phyloP scores from a whole-genome alignment of 2,888 invertebrate genomes.

The Yponomeuta sedellus region DNA sequence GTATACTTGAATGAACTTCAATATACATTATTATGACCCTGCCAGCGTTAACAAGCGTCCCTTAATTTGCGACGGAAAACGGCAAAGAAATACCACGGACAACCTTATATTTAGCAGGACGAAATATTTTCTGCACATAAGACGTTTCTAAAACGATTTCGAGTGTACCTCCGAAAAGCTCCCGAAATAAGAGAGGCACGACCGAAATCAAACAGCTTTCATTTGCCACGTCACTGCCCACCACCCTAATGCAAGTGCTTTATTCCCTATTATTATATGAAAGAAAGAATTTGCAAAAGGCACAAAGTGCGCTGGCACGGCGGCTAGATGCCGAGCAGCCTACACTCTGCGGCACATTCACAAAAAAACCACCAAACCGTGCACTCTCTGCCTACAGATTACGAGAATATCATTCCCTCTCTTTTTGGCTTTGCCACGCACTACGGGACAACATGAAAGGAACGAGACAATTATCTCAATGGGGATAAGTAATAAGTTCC shows the following conservation, averaged over 20 bases:
- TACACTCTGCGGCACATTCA: conserved; percentile 8
- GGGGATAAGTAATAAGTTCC: conserved; percentile 47
- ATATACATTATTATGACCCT: too few species aligned
- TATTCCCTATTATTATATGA: background rate
- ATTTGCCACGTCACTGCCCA: background rate
- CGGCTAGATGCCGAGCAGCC: background rate
- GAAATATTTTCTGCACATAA: too few species aligned
- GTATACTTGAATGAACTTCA: too few species aligned
- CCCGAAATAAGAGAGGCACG: background rate
- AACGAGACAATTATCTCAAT: conserved; percentile 37
- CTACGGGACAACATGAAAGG: conserved; percentile 40
- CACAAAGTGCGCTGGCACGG: background rate
- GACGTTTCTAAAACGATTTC: too few species aligned
- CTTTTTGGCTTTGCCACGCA: conserved; percentile 34
- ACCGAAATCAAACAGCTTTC: background rate
- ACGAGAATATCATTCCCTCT: conserved; percentile 4
- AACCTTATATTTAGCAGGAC: too few species aligned
- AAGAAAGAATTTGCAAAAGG: background rate
- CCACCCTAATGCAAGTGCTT: background rate
- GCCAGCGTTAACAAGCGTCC: too few species aligned
- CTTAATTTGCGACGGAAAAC: too few species aligned
- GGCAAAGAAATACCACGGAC: too few species aligned
- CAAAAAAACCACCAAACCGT: conserved; percentile 11
- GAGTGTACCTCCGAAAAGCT: background rate
- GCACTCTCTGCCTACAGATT: conserved; percentile 5